Conservation (phyloP, 2,888 invertebrate species). For the Kuschelorhynchus macadamiae region DNA sequence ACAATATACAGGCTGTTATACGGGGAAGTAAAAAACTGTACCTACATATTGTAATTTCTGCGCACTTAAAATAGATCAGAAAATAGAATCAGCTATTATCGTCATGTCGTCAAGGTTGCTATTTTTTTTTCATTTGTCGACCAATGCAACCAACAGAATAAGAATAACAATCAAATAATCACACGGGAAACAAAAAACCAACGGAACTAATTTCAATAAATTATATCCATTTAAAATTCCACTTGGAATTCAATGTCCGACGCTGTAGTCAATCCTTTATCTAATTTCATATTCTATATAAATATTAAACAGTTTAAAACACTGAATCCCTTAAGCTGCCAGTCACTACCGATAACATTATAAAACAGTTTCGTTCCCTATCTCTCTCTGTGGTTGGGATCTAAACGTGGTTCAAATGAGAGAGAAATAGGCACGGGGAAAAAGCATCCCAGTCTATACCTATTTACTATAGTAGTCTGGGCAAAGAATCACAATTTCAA, state of each 20-base stretch:
- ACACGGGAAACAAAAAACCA: not conserved
- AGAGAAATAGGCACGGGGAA: not conserved
- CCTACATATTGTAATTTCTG: too few relatives aligned
- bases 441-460: not conserved
- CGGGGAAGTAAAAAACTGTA: too few relatives aligned
- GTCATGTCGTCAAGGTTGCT: not conserved
- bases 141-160: not conserved
- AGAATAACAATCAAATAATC: not conserved
- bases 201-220: not conserved
- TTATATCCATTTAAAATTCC: not conserved
- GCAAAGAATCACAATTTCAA: too few relatives aligned
- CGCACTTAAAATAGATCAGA: too few relatives aligned
- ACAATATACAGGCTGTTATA: too few relatives aligned
- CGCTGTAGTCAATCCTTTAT: constrained; percentile 9
- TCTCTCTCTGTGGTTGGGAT: not conserved
- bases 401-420: not conserved
- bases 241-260: not conserved
- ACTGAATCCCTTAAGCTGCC: constrained; percentile 31
- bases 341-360: constrained; percentile 26
- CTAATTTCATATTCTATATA: constrained; percentile 58
- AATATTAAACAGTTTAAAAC: constrained; percentile 59
- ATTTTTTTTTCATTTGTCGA: not conserved
- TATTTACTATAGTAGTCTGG: not conserved
- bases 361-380: constrained; percentile 22
- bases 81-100: not conserved